These are phyloP conservation scores for Heterohyrax brucei DNA, from an alignment of 2,797 vertebrate genomes.

Conservation along the genomic window DNA sequence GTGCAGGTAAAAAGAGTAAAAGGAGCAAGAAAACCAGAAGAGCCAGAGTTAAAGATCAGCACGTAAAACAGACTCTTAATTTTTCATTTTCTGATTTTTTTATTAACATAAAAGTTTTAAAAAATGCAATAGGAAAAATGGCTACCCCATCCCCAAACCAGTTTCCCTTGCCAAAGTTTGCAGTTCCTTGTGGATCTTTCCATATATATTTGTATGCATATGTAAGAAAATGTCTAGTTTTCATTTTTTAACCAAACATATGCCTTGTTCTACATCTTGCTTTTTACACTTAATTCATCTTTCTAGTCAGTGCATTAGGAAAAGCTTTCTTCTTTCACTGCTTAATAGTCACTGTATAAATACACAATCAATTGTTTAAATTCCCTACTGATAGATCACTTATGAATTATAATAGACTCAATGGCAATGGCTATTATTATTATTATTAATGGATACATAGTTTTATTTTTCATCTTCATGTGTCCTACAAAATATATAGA, in stretches of 20 bases:
- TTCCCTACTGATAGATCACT: background rate
- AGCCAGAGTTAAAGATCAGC: background rate
- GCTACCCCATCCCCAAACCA: background rate
- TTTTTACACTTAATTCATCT: background rate
- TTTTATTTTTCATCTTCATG: background rate
- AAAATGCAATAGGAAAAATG: constrained; percentile 4
- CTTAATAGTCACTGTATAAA: background rate
- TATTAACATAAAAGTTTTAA: background rate
- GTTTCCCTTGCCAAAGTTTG: constrained; percentile 8
- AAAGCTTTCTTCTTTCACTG: background rate
- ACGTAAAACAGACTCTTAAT: background rate
- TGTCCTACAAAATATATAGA: background rate
- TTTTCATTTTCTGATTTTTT: constrained; percentile 50
- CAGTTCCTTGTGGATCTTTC: background rate
- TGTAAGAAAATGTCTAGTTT: background rate
- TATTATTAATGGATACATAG: background rate
- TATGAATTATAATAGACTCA: too few relatives aligned
- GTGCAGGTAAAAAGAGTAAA: background rate
- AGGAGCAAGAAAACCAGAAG: background rate
- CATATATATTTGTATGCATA: constrained; percentile 12
- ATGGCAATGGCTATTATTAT: too few relatives aligned
- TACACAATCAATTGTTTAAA: background rate
- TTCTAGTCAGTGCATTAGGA: background rate
- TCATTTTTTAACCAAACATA: background rate
- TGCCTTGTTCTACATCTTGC: background rate